phyloP scores from a whole-genome alignment of 2,797 vertebrate genomes.

The Cuniculus paca region DNA sequence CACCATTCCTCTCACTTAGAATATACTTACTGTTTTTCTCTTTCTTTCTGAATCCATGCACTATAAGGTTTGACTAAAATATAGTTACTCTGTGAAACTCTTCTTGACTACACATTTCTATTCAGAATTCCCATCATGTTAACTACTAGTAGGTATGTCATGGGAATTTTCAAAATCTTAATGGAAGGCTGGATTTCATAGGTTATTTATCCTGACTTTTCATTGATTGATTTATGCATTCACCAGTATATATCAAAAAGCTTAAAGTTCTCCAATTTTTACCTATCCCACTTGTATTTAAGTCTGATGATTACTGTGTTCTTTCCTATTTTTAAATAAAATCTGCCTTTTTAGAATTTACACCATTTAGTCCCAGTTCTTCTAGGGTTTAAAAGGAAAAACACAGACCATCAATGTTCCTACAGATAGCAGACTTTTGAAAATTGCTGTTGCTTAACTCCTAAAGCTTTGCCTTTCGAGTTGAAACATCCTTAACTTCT shows the following conservation, averaged over 20 bases:
- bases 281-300: neutral
- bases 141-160: neutral
- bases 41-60: neutral
- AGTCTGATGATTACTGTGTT: neutral
- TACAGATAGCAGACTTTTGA: neutral
- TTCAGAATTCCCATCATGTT: neutral
- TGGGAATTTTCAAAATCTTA: constrained; percentile 8
- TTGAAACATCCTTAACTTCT: constrained; percentile 52
- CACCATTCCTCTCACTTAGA: neutral
- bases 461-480: constrained; percentile 59
- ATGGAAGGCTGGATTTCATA: neutral
- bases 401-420: neutral
- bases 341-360: neutral
- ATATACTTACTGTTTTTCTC: neutral
- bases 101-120: neutral
- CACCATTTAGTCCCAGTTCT: constrained; percentile 17
- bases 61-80: neutral
- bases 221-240: neutral
- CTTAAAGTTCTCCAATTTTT: neutral
- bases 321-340: constrained; percentile 61
- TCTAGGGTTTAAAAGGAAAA: constrained; percentile 35
- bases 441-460: constrained; percentile 1
- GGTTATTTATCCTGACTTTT: neutral
- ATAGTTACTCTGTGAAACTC: neutral
- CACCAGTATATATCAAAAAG: neutral